Percentiles rank a stretch among this genome's conserved stretches.
These are phyloP conservation scores for Metopolophium dirhodum DNA, from an alignment of 1,140 invertebrate genomes.

Conservation along the genomic window DNA sequence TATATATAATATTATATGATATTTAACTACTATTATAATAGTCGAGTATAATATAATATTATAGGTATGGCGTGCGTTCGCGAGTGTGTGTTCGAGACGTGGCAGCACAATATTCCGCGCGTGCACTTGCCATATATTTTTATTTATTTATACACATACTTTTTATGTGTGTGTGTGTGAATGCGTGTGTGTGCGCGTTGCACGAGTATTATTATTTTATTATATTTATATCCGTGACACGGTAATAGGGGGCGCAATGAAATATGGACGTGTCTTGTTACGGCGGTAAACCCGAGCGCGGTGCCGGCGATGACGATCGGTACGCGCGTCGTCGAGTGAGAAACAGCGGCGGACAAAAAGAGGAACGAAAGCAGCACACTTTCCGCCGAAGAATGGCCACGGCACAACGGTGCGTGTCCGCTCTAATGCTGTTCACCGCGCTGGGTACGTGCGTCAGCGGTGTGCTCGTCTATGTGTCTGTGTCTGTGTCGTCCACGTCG, in stretches of 20 bases:
- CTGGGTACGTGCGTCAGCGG: not conserved
- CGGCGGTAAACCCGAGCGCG: not conserved
- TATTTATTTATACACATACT: not conserved
- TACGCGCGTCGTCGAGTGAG: not conserved
- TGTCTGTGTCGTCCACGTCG: not conserved
- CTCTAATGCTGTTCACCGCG: not conserved
- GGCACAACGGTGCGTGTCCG: not conserved
- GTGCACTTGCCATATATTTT: not conserved
- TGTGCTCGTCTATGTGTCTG: not conserved
- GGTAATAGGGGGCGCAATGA: not conserved
- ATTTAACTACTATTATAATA: not conserved
- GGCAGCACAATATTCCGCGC: not conserved
- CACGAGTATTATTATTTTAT: constrained; percentile 1
- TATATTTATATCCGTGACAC: not conserved
- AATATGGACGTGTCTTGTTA: not conserved
- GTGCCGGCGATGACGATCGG: not conserved
- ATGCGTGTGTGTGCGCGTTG: not conserved
- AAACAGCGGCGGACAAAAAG: not conserved
- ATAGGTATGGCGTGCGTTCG: not conserved
- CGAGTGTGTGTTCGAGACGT: not conserved
- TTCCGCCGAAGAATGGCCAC: not conserved
- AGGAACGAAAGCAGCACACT: not conserved
- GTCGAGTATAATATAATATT: not conserved
- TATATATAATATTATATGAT: not conserved
- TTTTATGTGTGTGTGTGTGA: too few relatives aligned